Conservation (phyloP, 2,888 invertebrate genomes). For the Electrophaes corylata region DNA sequence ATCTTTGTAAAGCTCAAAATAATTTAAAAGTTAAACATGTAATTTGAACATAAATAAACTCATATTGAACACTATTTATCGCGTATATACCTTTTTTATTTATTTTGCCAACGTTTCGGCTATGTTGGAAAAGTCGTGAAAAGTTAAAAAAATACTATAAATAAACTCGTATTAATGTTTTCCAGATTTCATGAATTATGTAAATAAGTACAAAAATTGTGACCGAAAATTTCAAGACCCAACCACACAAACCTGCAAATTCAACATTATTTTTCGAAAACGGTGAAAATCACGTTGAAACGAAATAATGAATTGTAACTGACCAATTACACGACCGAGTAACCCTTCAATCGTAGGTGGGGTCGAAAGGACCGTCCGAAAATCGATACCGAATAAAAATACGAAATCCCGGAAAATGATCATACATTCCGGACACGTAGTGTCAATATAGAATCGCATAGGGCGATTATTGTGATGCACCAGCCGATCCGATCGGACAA, state of each 20-base stretch:
- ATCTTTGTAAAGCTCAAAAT: too few relatives aligned
- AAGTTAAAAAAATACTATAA: too few relatives aligned
- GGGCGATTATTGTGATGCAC: constrained; percentile 81
- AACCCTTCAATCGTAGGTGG: constrained; percentile 72
- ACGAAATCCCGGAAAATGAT: constrained; percentile 75
- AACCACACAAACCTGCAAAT: not conserved
- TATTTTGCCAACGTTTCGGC: too few relatives aligned
- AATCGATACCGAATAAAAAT: constrained; percentile 80
- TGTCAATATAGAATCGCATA: constrained; percentile 78
- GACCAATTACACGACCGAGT: constrained; percentile 77
- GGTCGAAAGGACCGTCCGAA: constrained; percentile 55
- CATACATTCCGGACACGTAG: constrained; percentile 76
- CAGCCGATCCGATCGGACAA: constrained; percentile 58
- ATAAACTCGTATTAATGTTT: too few relatives aligned
- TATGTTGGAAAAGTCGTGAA: too few relatives aligned
- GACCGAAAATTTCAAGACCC: not conserved
- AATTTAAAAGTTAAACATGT: too few relatives aligned
- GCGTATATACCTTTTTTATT: too few relatives aligned
- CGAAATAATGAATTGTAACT: constrained; percentile 79
- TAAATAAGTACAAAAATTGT: not conserved
- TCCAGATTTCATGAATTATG: not conserved
- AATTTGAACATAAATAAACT: too few relatives aligned
- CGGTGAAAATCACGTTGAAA: constrained; percentile 35
- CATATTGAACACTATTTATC: too few relatives aligned
- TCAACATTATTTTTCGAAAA: constrained; percentile 13